Conservation (phyloP, 2,888 invertebrate species). For the Amblyjoppa proteus region DNA sequence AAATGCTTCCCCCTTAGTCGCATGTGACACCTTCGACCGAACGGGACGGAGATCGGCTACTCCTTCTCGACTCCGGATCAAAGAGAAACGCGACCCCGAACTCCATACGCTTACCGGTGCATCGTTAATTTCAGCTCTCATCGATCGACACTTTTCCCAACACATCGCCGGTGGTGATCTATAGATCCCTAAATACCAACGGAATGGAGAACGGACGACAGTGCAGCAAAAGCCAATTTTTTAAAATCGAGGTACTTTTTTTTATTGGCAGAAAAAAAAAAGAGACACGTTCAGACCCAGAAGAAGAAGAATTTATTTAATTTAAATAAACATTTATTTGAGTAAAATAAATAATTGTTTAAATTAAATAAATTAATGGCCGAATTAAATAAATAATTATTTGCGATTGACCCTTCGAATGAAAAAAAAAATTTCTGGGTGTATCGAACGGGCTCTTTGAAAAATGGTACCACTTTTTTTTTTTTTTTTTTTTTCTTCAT, state of each 20-base stretch:
- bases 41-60: slow-evolving; percentile 64
- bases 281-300: background rate
- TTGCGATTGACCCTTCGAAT: too few relatives aligned
- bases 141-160: background rate
- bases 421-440: background rate
- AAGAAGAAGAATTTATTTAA: too few relatives aligned
- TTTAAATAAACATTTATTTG: too few relatives aligned
- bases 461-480: background rate
- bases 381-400: too few relatives aligned
- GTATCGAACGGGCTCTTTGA: background rate
- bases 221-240: slow-evolving; percentile 74
- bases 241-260: slow-evolving; percentile 78
- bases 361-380: too few relatives aligned
- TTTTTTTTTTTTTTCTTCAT: background rate
- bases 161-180: background rate
- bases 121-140: background rate
- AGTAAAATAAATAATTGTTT: background rate
- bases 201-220: slow-evolving; percentile 77
- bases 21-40: slow-evolving; percentile 75
- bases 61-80: slow-evolving; percentile 25
- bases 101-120: slow-evolving; percentile 40
- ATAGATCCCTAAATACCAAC: background rate
- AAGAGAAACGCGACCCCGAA: slow-evolving; percentile 46
- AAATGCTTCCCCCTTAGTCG: slow-evolving; percentile 79
- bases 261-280: background rate